phyloP scores from a whole-genome alignment of 2,797 vertebrate genomes.

The Leptatherina wallacei region DNA sequence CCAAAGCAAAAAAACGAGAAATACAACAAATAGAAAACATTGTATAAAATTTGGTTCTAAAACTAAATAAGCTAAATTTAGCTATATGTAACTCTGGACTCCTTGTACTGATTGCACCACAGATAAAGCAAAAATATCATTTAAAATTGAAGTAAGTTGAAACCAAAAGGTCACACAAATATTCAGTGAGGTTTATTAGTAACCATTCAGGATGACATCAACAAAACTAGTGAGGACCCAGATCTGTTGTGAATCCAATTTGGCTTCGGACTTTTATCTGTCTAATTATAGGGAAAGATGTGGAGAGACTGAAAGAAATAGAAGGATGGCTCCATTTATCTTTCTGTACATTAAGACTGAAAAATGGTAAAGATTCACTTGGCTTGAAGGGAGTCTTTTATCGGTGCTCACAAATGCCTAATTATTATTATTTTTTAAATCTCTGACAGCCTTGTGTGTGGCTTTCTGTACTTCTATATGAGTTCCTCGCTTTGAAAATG shows the following conservation, averaged over 20 bases:
- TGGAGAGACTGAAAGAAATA: not conserved
- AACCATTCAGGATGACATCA: slow-evolving; percentile 12
- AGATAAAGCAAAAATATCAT: not conserved
- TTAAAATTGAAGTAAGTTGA: too few species aligned
- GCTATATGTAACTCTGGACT: too few species aligned
- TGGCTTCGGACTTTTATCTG: slow-evolving; percentile 26
- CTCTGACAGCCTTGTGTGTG: not conserved
- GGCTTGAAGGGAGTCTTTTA: slow-evolving; percentile 17
- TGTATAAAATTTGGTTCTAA: too few species aligned
- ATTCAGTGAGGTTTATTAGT: not conserved
- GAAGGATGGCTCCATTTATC: slow-evolving; percentile 13
- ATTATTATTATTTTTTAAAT: not conserved
- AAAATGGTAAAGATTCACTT: not conserved
- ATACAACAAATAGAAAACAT: too few species aligned
- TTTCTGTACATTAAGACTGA: slow-evolving; percentile 1
- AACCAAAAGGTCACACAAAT: too few species aligned
- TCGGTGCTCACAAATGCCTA: slow-evolving; percentile 32
- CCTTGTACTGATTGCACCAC: too few species aligned
- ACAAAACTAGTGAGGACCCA: slow-evolving; percentile 4
- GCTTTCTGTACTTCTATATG: slow-evolving; percentile 6
- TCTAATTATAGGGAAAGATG: not conserved
- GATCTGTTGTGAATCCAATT: slow-evolving; percentile 26
- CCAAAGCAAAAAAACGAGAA: too few species aligned
- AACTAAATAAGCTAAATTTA: too few species aligned
- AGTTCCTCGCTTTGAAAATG: slow-evolving; percentile 44